Evolutionary conservation across 2,113 vertebrate genomes (phyloP), one percentile per base, ranked within the genome.

Genomic region (Macquaria australasica): DNA sequence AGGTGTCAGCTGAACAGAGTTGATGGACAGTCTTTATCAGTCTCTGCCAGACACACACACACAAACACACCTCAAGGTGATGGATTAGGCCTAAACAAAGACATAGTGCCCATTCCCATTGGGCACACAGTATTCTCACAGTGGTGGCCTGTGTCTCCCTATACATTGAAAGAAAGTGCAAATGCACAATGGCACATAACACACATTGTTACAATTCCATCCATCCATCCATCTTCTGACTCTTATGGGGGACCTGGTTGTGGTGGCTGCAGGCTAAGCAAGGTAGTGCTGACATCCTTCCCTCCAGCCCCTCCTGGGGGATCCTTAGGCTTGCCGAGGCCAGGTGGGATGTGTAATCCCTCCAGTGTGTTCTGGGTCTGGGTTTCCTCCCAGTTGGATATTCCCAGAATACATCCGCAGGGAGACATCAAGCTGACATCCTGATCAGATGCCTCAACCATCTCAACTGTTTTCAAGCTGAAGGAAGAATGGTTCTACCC

Each of bases 21-120:
- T 92, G 90, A 93, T 79, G 87, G 88, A 90, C 85, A 87, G 79
- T 82, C 88, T 92, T 95, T 93, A 94, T 95, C 94, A 87, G 83
- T 55, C 60, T 72, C 45, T 79, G 85, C 80, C 91, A 91, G 88
- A 83, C 78, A 63, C 79, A 82, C 82, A 87, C n/a, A n/a, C 76
- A 75, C 71, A 87, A 83, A 84, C 84, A 85, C 79, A 87, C 28
- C 45, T 83, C 73, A 56, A 77, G 84, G 76, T 90, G 90, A 92
- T 93, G 91, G 87, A 95, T 93, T 91, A 91, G 79, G 79, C 43
- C 56, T 43, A 39, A 37, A 77, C 73, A 84, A 89, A 88, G 81
- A 91, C 84, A 91, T 25, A 69, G 70, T 70, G 62, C 71, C 77
- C 37, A 28, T 60, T 91, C 81, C 83, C 84, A 9, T 15, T 66